Evolutionary conservation across 2,113 vertebrate genomes (phyloP), one percentile per base, ranked within the genome.

Genomic region (Nothoprocta perdicaria): DNA sequence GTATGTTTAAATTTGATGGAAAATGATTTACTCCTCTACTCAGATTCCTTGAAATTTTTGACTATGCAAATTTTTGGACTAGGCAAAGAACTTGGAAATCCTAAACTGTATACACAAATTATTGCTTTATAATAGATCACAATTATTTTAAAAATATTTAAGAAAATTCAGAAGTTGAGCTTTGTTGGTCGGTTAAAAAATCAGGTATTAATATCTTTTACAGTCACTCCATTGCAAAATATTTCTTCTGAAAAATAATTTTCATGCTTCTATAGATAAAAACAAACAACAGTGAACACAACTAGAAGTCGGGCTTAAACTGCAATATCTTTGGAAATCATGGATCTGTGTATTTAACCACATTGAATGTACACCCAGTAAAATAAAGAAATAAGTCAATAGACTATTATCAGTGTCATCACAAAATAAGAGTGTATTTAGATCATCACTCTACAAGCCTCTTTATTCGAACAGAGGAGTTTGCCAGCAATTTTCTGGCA

Each of bases 71-170:
- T 48, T 22, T 22, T 22, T 48, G 48, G 48, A 10, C 48, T 48
- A 48, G 21, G 48, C 4, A 52, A 9, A 62, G 18, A 2, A 46
- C 58, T 84, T 58, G 10, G 52, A 52, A 46, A 8, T 57, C 8
- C 50, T 31, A 62, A 77, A 62, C 5, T 5, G 22, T 12, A 61
- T 12, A 15, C 14, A 58, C 22, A 77, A 43, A 55, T 67, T 75
- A 14, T 48, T 0, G 24, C 4, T 3, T 10, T 72, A 38, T 12
- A 55, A 19, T 2, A 53, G 14, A 3, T 10, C 8, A 53, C 12
- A 69, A 65, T 53, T 15, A 4, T 50, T 11, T 45, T 24, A 52
- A 22, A 10, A 57, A 76, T 3, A 62, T n/a, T 68, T 40, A 58
- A 24, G 12, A 27, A 63, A 73, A 50, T 17, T 1, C 0, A 57